Conservation (phyloP, 1,140 invertebrate species). For the Heliconius congener region DNA sequence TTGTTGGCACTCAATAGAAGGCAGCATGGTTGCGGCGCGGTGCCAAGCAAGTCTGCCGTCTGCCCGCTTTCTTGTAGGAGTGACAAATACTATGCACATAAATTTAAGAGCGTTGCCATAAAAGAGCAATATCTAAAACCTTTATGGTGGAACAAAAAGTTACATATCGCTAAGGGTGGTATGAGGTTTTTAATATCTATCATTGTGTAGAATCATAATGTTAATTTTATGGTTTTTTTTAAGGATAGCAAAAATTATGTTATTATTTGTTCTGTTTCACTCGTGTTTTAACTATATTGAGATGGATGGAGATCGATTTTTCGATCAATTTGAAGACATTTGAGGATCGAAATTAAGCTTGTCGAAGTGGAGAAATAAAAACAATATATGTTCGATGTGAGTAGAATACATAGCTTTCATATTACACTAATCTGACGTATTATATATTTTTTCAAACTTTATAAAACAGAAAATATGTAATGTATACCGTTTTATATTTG, state of each 20-base stretch:
- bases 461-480: background rate
- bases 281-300: too few relatives aligned
- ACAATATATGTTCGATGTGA: too few relatives aligned
- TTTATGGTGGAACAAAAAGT: slow-evolving; percentile 5
- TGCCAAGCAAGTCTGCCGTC: slow-evolving; percentile 37
- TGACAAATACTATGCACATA: slow-evolving; percentile 34
- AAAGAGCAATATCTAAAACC: background rate
- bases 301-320: too few relatives aligned
- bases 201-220: background rate
- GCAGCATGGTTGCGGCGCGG: slow-evolving; percentile 35
- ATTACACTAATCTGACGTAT: background rate
- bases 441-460: too few relatives aligned
- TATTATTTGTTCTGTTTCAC: too few relatives aligned
- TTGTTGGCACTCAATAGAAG: slow-evolving; percentile 38
- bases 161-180: background rate
- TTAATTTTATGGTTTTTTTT: too few relatives aligned
- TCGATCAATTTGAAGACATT: too few relatives aligned
- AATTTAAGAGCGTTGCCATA: slow-evolving; percentile 29
- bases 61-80: slow-evolving; percentile 38
- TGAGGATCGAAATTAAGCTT: too few relatives aligned
- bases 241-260: too few relatives aligned
- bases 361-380: too few relatives aligned
- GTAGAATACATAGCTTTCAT: too few relatives aligned
- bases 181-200: background rate
- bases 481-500: background rate